These are phyloP conservation scores for Conus ventricosus DNA, from an alignment of 1,140 invertebrate species.

Conservation along the genomic window DNA sequence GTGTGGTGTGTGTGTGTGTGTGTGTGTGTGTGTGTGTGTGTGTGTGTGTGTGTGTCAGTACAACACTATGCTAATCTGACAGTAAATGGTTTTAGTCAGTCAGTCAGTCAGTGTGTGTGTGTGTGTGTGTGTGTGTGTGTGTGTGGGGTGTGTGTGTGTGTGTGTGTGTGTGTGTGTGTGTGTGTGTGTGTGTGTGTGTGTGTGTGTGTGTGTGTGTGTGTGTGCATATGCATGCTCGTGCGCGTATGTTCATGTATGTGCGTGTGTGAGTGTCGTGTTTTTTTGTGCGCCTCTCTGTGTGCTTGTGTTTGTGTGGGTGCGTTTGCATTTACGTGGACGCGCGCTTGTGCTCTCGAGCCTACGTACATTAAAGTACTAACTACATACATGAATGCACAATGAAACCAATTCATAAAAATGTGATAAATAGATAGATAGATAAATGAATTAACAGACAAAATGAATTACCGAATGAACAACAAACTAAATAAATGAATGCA, in stretches of 20 bases:
- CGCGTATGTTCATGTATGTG: not conserved
- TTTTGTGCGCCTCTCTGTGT: not conserved
- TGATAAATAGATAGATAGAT: no score
- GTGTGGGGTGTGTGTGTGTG: slow-evolving; percentile 14
- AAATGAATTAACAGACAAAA: no score
- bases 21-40: no score
- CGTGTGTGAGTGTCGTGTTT: not conserved
- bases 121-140: slow-evolving; percentile 3
- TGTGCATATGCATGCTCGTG: not conserved
- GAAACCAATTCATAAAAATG: no score
- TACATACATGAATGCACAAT: no score
- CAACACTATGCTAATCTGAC: no score
- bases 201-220: slow-evolving; percentile 9
- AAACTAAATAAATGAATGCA: no score
- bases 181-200: slow-evolving; percentile 15
- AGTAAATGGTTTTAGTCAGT: no score
- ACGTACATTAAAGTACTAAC: not conserved
- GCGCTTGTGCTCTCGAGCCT: not conserved
- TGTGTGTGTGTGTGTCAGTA: no score
- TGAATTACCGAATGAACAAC: no score
- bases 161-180: slow-evolving; percentile 9
- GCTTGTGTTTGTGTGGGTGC: not conserved
- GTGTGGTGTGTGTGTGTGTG: no score
- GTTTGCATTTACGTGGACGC: not conserved
- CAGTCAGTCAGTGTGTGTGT: no score